Base-by-base conservation (phyloP, 2,797 vertebrate genomes). In the Melanotaenia parkinsoni region DNA sequence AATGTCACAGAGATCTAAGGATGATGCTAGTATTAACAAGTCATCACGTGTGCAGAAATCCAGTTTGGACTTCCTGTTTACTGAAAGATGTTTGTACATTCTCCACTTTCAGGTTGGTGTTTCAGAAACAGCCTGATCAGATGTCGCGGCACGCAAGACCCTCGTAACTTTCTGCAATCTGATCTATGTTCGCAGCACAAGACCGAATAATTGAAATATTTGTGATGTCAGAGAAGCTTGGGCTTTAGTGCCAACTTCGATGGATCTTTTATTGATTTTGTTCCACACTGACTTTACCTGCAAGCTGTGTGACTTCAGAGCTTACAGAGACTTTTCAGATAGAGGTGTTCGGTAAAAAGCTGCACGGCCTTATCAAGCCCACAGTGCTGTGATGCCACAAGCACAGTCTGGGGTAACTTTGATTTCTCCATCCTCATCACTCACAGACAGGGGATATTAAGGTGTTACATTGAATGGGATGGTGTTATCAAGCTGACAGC, bases 261-360 rank as follows among this genome's bases (percentile, higher is more conserved):
- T 26, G 26, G 61, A 74, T 71, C 45, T 66, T 67, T 61, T 37
- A 77, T 83, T 78, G 79, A 53, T 73, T 71, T 67, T 67, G 58
- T 70, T 73, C 20, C 12, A 6, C 50, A 47, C 43, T 56, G 30
- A 67, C 58, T 72, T 74, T 76, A 82, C 72, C 77, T 62, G 56
- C 61, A 77, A 81, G 67, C 68, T 67, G 59, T 47, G 43, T 28
- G 18, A 58, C 68, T 77, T 77, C 40, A 63, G 61, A 61, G 67
- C 35, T 72, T 75, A 85, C 37, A 38, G 12, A 70, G 59, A 22
- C 57, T 67, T 66, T 73, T 66, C 71, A 66, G 35, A 63, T 53
- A 8, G 59, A 58, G 43, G 22, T 16, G 33, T 63, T 65, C 60
- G 22, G 32, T 56, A 38, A 38, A 38, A 38, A 38, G 35, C 37